phyloP scores from a whole-genome alignment of 2,113 vertebrate genomes.

The Rhinichthys klamathensis region DNA sequence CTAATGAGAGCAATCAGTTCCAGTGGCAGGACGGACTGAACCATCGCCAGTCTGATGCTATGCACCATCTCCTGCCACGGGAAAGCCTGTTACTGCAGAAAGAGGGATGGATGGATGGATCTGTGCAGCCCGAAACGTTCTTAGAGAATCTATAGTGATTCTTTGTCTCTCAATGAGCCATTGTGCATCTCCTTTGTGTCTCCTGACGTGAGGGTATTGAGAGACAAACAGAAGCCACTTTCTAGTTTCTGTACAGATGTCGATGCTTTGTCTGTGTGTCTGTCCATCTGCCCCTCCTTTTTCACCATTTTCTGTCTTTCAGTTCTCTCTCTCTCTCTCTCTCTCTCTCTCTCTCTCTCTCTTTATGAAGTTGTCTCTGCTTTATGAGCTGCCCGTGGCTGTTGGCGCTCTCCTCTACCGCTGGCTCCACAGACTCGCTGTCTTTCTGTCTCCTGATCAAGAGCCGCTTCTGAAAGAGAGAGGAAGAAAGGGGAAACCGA shows the following conservation, averaged over 20 bases:
- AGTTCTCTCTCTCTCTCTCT: not conserved
- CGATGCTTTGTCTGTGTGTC: not conserved
- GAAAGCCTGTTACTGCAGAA: conserved; percentile 56
- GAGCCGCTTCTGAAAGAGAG: conserved; percentile 53
- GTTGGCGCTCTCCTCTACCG: conserved; percentile 7
- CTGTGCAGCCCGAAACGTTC: not conserved
- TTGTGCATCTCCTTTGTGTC: not conserved
- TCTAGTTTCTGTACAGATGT: not conserved
- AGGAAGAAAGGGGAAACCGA: conserved; percentile 49
- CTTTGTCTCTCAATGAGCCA: conserved; percentile 14
- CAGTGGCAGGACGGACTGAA: conserved; percentile 55
- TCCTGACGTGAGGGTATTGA: not conserved
- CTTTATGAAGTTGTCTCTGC: conserved; percentile 32
- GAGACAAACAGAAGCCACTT: not conserved
- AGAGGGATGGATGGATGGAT: conserved; percentile 2
- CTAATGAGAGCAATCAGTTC: conserved; percentile 67
- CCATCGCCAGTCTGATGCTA: conserved; percentile 39
- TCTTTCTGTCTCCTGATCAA: conserved; percentile 47
- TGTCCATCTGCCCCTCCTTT: not conserved
- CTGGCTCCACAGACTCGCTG: conserved; percentile 27
- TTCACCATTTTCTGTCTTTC: not conserved
- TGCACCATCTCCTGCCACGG: conserved; percentile 59
- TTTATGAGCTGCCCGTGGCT: conserved; percentile 29
- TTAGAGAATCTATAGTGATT: not conserved
- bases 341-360: conserved; percentile 4